Evolutionary conservation across 2,113 vertebrate species (phyloP), one percentile per base, ranked within the genome.

Genomic region (Gallinago media): DNA sequence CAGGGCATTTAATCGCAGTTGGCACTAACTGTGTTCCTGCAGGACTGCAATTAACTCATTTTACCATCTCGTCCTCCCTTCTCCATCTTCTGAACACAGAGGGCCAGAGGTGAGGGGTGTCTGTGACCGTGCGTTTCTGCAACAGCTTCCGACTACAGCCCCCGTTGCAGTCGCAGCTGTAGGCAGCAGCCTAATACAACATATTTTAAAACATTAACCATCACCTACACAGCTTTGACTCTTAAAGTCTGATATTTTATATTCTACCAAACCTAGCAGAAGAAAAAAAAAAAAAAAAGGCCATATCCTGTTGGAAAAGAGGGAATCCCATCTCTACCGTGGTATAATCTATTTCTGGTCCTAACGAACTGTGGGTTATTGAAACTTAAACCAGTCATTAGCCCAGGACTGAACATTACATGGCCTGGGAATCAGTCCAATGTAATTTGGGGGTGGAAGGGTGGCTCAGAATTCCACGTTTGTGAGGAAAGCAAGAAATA

Each of bases 401-500:
- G 82, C 47, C 72, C 50, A 91, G 58, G 54, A 91, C 91, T 89
- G 89, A 96, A 89, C 58, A 89, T 95, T 97, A 95, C 89, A 95
- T 80, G 71, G 92, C 77, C 86, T 89, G 96, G 94, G 96, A 96
- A 94, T 68, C 71, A 83, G 58, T 95, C 96, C 95, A 97, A 88
- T 85, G 91, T 94, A 97, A 97, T 96, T 96, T 96, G 54, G 81
- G 94, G 92, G 90, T 97, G 94, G 91, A 89, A 97, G 92, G 94
- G 97, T 85, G 58, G 84, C 85, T 95, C 85, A 82, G 84, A 94
- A 97, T 97, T 97, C 95, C 96, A 97, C 67, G 3, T 94, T 96
- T 92, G 89, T 95, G 95, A 97, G 94, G 92, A 94, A 97, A 96
- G 95, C 83, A 97, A 97, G 94, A 97, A 97, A 97, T 91, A 91